These are phyloP conservation scores for Sclerurus mexicanus DNA, from an alignment of 2,113 vertebrate species.

Conservation along the genomic window DNA sequence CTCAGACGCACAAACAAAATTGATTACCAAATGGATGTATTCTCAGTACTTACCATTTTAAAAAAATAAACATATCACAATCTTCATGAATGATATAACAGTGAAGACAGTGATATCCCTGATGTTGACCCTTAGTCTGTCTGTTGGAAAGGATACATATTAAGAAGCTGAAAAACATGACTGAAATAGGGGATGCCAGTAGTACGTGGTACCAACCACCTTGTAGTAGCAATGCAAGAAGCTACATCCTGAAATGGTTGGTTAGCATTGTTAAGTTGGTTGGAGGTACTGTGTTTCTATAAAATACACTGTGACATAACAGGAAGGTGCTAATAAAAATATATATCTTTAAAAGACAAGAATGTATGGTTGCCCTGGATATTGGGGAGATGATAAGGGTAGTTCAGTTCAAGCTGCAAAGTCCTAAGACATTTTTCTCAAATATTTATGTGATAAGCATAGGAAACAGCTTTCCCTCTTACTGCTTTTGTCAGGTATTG, in stretches of 20 bases:
- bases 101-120: neutral
- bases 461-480: neutral
- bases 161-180: neutral
- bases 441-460: neutral
- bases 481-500: neutral
- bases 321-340: neutral
- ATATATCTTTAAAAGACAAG: neutral
- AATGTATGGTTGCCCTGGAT: neutral
- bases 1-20: neutral
- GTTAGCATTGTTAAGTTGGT: neutral
- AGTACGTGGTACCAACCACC: neutral
- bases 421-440: neutral
- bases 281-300: neutral
- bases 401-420: neutral
- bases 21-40: neutral
- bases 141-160: neutral
- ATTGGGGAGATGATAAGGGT: neutral
- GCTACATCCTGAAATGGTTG: neutral
- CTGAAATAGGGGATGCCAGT: neutral
- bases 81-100: neutral
- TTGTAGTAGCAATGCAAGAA: neutral
- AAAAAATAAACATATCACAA: neutral
- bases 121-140: neutral
- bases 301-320: neutral
- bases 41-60: neutral